Percentiles rank a stretch among this genome's conserved stretches.
Conservation (phyloP, 2,113 vertebrate genomes). For the Scortum barcoo region DNA sequence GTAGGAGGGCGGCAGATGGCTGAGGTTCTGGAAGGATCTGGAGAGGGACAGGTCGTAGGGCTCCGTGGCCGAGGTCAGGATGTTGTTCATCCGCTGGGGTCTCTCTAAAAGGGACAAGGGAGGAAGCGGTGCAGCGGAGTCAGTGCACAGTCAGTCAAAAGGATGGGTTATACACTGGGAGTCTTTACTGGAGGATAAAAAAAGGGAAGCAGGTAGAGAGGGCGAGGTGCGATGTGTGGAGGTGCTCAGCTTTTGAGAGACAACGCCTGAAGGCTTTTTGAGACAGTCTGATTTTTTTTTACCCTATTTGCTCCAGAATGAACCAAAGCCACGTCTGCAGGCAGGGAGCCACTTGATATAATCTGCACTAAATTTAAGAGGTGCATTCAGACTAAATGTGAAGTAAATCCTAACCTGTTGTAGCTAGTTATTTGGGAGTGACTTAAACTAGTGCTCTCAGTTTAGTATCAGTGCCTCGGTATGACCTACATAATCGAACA, state of each 20-base stretch:
- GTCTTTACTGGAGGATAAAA: conserved; percentile 2
- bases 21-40: conserved; percentile 97
- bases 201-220: not conserved
- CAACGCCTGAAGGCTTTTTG: too few species aligned
- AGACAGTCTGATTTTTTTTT: not conserved
- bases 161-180: conserved; percentile 30
- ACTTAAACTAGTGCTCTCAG: too few species aligned
- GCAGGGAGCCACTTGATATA: not conserved
- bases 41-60: conserved; percentile 97
- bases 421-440: too few species aligned
- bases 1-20: conserved; percentile 94
- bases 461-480: too few species aligned
- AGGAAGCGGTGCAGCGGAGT: conserved; percentile 44
- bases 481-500: too few species aligned
- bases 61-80: conserved; percentile 96
- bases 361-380: not conserved
- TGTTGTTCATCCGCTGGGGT: conserved; percentile 93
- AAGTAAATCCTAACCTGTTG: not conserved
- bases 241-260: not conserved
- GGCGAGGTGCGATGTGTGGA: conserved; percentile 2
- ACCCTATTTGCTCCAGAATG: not conserved
- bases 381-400: not conserved
- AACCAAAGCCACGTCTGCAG: not conserved
- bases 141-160: conserved; percentile 32
- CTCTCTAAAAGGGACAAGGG: conserved; percentile 85